Conservation (phyloP, 2,113 vertebrate genomes). For the Nipponia nippon region DNA sequence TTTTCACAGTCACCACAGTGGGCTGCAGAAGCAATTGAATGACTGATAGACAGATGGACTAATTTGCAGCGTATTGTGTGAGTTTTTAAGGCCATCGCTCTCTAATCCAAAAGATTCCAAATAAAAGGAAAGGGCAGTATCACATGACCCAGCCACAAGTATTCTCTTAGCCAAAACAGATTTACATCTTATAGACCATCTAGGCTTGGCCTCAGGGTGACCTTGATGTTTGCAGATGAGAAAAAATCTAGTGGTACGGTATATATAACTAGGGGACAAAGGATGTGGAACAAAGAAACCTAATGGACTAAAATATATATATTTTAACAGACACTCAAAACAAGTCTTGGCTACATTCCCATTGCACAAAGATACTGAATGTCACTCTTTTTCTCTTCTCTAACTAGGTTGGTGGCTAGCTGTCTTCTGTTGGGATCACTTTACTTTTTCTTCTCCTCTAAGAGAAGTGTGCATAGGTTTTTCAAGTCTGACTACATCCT, state of each 20-base stretch:
- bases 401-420: background rate
- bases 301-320: background rate
- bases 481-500: background rate
- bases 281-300: background rate
- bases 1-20: background rate
- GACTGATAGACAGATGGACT: conserved; percentile 12
- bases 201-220: background rate
- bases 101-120: conserved; percentile 15
- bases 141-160: conserved; percentile 37
- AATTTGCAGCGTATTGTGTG: conserved; percentile 23
- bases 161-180: conserved; percentile 26
- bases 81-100: background rate
- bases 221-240: conserved; percentile 11
- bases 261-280: background rate
- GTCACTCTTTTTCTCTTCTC: background rate
- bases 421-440: background rate
- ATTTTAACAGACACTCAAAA: background rate
- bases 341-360: background rate
- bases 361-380: background rate
- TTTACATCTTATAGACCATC: background rate
- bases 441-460: background rate
- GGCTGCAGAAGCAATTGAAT: background rate
- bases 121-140: conserved; percentile 40
- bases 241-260: background rate
- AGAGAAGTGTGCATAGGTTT: background rate